These are phyloP conservation scores for Acronicta alni DNA, from an alignment of 2,888 invertebrate genomes.

Conservation along the genomic window DNA sequence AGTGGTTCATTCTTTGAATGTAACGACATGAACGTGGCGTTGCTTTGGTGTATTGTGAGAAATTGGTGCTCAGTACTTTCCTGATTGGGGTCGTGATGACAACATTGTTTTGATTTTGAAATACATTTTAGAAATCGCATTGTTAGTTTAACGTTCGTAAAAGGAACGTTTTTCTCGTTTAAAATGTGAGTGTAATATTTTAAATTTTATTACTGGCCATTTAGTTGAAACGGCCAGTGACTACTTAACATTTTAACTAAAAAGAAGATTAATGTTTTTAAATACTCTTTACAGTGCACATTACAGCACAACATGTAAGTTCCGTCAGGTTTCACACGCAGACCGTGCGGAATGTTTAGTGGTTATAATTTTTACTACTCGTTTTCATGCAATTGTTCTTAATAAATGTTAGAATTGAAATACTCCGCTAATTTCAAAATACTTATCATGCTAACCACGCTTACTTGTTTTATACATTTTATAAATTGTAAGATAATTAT, in stretches of 20 bases:
- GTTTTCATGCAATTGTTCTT: conserved; percentile 44
- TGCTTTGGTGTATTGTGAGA: conserved; percentile 54
- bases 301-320: conserved; percentile 51
- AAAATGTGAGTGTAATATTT: conserved; percentile 1
- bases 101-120: background rate
- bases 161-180: background rate
- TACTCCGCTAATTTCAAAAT: conserved; percentile 6
- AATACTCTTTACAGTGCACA: conserved; percentile 32
- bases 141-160: background rate
- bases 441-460: background rate
- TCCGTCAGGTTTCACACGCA: conserved; percentile 50
- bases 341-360: conserved; percentile 49
- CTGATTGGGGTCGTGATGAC: background rate
- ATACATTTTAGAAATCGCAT: background rate
- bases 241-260: conserved; percentile 16
- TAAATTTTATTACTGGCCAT: conserved; percentile 16
- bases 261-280: background rate
- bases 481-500: too few species aligned
- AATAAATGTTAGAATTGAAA: conserved; percentile 18
- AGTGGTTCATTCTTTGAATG: conserved; percentile 83
- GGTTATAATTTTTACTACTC: conserved; percentile 48
- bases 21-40: conserved; percentile 55
- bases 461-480: too few species aligned
- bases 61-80: conserved; percentile 26
- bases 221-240: conserved; percentile 17